Conservation (phyloP, 2,113 vertebrate species). For the Pseudorectes ferrugineus region DNA sequence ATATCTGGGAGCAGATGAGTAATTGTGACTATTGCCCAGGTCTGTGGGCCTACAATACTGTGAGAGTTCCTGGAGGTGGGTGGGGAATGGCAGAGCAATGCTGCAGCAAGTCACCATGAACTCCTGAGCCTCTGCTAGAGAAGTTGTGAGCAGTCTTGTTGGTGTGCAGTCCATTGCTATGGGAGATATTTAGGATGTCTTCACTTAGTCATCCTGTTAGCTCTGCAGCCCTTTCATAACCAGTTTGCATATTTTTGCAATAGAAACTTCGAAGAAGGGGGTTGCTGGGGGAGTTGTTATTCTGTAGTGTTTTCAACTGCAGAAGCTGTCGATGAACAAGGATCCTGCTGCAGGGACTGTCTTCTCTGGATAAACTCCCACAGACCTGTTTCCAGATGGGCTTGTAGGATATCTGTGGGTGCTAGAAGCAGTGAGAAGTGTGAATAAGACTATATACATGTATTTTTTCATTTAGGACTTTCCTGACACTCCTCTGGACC, state of each 20-base stretch:
- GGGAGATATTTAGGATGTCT: not conserved
- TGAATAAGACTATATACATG: not conserved
- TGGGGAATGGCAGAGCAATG: not conserved
- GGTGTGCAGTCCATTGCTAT: not conserved
- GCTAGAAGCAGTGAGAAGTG: not conserved
- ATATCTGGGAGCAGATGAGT: not conserved
- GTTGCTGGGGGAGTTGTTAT: not conserved
- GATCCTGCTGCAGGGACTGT: not conserved
- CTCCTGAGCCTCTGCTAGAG: not conserved
- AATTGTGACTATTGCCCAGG: not conserved
- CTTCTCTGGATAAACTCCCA: not conserved
- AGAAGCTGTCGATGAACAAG: not conserved
- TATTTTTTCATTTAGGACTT: not conserved
- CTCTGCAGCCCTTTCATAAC: not conserved
- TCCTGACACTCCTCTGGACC: not conserved
- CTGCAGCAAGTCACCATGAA: not conserved
- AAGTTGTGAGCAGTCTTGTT: not conserved
- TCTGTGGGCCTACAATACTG: not conserved
- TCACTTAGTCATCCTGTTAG: not conserved
- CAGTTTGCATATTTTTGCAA: not conserved
- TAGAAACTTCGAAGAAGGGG: not conserved
- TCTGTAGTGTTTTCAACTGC: not conserved
- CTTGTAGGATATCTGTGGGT: not conserved
- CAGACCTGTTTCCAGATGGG: conserved; percentile 1
- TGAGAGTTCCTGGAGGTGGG: not conserved